Evolutionary conservation across 2,113 vertebrate species (phyloP).

Genomic region (Puffinus mauretanicus): DNA sequence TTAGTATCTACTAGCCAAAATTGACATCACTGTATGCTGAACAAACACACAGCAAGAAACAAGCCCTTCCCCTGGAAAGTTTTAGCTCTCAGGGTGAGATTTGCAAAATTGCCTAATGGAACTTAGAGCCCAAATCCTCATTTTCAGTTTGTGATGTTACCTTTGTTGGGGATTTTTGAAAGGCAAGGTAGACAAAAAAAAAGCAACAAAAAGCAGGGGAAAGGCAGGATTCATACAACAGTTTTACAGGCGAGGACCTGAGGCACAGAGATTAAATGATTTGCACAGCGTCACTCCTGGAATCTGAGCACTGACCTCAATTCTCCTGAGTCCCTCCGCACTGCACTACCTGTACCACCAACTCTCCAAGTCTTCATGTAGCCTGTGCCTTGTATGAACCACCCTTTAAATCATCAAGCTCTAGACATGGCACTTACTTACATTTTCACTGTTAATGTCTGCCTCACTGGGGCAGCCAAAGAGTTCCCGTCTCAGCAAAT

Average conservation of each 20-base stretch:
- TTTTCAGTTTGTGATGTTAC: not conserved
- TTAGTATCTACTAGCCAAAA: not conserved
- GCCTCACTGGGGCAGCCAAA: conserved; percentile 95
- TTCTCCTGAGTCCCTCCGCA: not conserved
- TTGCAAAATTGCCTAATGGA: not conserved
- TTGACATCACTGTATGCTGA: not conserved
- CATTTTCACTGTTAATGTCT: conserved; percentile 94
- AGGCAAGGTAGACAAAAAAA: not conserved
- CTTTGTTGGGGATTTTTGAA: not conserved
- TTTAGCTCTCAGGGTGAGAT: not conserved
- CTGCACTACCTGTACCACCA: not conserved
- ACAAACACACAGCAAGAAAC: not conserved
- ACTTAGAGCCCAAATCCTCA: not conserved
- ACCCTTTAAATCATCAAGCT: not conserved
- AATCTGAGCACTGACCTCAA: not conserved
- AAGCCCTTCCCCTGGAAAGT: not conserved
- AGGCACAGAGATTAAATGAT: not conserved
- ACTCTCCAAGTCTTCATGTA: not conserved
- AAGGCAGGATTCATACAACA: not conserved
- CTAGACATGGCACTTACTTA: conserved; percentile 79
- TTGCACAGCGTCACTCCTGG: not conserved
- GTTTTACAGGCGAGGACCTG: not conserved
- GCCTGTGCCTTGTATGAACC: not conserved
- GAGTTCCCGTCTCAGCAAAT: conserved; percentile 90
- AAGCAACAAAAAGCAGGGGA: not conserved